phyloP scores from a whole-genome alignment of 2,797 vertebrate genomes.

The Echeneis naucrates region DNA sequence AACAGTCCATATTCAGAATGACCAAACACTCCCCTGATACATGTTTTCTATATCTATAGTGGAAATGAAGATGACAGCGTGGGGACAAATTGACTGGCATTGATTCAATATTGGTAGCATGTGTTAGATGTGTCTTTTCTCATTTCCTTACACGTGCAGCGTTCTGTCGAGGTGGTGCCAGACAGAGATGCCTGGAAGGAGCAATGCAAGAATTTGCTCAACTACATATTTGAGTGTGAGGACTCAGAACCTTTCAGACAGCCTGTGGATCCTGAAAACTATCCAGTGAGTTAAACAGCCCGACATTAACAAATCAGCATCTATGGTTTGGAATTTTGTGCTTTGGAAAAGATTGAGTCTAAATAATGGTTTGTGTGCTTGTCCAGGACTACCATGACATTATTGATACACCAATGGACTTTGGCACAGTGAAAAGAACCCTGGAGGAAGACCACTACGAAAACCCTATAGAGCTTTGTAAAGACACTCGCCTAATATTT shows the following conservation, averaged over 20 bases:
- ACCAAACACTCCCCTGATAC: too few species aligned
- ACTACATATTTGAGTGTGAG: conserved; percentile 95
- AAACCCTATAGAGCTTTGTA: conserved; percentile 93
- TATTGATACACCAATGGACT: conserved; percentile 97
- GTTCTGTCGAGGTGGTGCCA: conserved; percentile 76
- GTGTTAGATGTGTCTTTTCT: conserved; percentile 39
- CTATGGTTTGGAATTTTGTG: neutral
- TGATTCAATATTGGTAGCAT: neutral
- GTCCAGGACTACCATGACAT: conserved; percentile 93
- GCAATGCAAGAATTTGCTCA: conserved; percentile 90
- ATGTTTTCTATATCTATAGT: neutral
- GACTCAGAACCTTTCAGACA: conserved; percentile 97
- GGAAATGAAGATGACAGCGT: neutral
- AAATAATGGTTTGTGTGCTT: conserved; percentile 23
- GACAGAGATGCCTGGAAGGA: conserved; percentile 93
- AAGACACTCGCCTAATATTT: conserved; percentile 96
- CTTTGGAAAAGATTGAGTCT: neutral
- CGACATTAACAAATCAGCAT: neutral
- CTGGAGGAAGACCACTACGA: conserved; percentile 92
- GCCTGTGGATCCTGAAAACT: conserved; percentile 92
- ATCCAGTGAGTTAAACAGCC: conserved; percentile 86
- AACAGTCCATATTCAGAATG: neutral
- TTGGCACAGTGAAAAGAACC: conserved; percentile 90
- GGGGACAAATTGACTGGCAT: neutral
- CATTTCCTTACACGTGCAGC: conserved; percentile 50